Evolutionary conservation across 1,140 invertebrate genomes (phyloP), one percentile per base, ranked within the genome.

Genomic region (Musca vetustissima): DNA sequence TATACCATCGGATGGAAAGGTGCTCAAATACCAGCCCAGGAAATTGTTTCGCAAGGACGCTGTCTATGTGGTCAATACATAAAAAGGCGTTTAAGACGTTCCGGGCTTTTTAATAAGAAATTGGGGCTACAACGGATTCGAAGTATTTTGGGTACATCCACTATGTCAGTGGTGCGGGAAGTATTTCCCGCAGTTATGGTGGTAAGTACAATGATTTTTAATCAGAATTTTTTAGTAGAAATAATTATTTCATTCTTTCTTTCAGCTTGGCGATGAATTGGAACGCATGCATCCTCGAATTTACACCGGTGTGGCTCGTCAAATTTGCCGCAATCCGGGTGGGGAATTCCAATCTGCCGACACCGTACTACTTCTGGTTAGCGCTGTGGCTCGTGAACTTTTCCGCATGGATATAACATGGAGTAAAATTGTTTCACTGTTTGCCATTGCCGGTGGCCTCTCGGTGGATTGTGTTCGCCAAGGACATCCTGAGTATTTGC

Each of bases 1-100:
- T 86, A 87, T n/a, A 89, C 89, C 0, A 89, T 90, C 48, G 89
- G 89, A 8, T 91, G 89, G 89, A 84, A 88, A 64, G 84, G 85
- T 2, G 79, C 84, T 3, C 80, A 83, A 6, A 78, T 85, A 36
- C 85, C 87, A 9, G 82, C 86, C 0, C 85, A 88, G 69, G 85
- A 89, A 53, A 86, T 88, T 1, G 85, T 88, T 3, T 81, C 85
- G 4, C 80, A 89, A 84, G 86, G 89, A n/a, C 86, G 86, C 8
- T 84, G 85, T 17, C 75, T 92, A 0, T 90, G 89, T 73, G 86
- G 85, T 2, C 88, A 89, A 53, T 91, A 91, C 72, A 87, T 92
- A 28, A 85, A 89, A 22, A 85, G 84, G 43, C 85, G 89, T 1
- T 74, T 92, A 17, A 88, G 89, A 71, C 81, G 89, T 25, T 87